Evolutionary conservation across 2,888 invertebrate species (phyloP), one percentile per base, ranked within the genome.

Genomic region (Hydraecia micacea): DNA sequence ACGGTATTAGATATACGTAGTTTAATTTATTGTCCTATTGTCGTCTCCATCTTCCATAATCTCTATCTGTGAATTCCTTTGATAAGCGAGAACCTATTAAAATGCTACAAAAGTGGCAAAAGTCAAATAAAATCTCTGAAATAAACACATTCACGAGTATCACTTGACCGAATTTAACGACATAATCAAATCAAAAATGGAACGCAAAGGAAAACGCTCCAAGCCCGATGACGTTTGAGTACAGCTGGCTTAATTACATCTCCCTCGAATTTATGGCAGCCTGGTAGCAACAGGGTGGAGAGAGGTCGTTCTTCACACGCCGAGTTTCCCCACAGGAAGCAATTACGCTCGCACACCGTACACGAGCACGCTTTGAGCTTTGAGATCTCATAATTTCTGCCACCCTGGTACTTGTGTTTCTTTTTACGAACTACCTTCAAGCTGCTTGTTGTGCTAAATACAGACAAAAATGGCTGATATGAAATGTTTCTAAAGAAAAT

Each of bases 321-420:
- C 91, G 91, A 88, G 90, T 92, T 93, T 91, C 92, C 92, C 91
- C 92, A 91, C 92, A 93, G 95, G 94, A 93, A 93, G 92, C 90
- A 93, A 93, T 93, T 93, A 93, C 91, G 88, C 84, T 86, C 83
- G 87, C 88, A 87, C 86, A 83, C 82, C 86, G 91, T 90, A 91
- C 86, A 90, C 88, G 85, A 83, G 79, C 81, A 80, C 88, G 90
- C 92, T 93, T 93, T 92, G 89, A 92, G 90, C 91, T 91, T 87
- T 90, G 89, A 92, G 86, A 88, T 91, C 91, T 92, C 88, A 89
- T 90, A 91, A 91, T 91, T 93, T 92, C 89, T 92, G 90, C 87
- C 85, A 83, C 89, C 91, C 91, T 93, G 86, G 91, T 92, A 91
- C 88, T 84, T 86, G 66, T 79, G 67, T 85, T 87, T 88, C 86